These are phyloP conservation scores for Eulemur rubriventer DNA, from an alignment of 2,797 vertebrate genomes.

Conservation along the genomic window DNA sequence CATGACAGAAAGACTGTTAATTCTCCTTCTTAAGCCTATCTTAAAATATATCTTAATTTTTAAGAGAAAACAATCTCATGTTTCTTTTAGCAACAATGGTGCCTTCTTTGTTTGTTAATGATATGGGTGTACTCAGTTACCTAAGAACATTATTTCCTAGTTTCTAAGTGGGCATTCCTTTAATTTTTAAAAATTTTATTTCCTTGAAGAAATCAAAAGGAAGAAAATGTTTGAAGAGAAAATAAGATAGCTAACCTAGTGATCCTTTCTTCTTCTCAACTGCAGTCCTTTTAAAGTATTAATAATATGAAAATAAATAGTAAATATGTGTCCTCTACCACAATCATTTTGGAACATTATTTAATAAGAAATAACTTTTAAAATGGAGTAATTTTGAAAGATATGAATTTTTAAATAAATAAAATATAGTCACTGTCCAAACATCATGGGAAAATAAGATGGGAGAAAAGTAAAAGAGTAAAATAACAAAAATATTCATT, in stretches of 20 bases:
- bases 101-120: not conserved
- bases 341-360: not conserved
- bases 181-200: not conserved
- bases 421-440: not conserved
- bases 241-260: not conserved
- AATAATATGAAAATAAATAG: constrained; percentile 5
- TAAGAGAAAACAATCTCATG: not conserved
- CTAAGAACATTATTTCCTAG: not conserved
- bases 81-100: not conserved
- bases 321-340: not conserved
- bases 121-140: not conserved
- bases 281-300: not conserved
- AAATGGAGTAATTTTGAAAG: not conserved
- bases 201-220: not conserved
- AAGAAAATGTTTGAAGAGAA: not conserved
- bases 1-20: not conserved
- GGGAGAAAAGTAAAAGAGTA: not conserved
- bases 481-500: not conserved
- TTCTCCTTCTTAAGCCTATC: not conserved
- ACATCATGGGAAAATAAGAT: not conserved
- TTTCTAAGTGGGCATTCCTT: not conserved
- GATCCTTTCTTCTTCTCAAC: not conserved
- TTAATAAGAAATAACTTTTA: not conserved
- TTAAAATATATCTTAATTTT: constrained; percentile 4
- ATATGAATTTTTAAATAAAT: not conserved